These are phyloP conservation scores for Bellardia pandia DNA, from an alignment of 2,888 invertebrate species.

Conservation along the genomic window DNA sequence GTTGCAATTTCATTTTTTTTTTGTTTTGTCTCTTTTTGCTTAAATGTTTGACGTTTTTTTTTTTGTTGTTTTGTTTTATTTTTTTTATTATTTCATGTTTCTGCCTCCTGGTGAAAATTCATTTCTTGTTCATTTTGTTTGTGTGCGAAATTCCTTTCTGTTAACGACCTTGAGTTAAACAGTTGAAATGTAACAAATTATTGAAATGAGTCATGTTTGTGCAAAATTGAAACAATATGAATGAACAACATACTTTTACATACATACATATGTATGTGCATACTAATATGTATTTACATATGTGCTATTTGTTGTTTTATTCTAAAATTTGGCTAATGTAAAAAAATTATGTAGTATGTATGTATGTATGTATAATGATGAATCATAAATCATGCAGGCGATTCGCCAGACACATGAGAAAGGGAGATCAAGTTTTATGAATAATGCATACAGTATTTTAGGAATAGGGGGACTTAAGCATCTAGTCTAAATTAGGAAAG, in stretches of 20 bases:
- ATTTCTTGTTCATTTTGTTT: slow-evolving; percentile 60
- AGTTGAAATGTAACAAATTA: slow-evolving; percentile 63
- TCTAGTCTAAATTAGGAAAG: no score
- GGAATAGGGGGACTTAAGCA: no score
- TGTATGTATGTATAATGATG: slow-evolving; percentile 4
- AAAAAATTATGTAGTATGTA: no score
- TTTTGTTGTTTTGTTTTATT: slow-evolving; percentile 11
- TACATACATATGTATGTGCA: neutral
- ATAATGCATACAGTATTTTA: no score
- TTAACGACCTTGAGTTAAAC: slow-evolving; percentile 74
- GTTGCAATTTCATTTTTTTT: slow-evolving; percentile 50
- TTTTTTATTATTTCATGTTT: slow-evolving; percentile 16
- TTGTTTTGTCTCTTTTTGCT: slow-evolving; percentile 11
- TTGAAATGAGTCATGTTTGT: slow-evolving; percentile 60
- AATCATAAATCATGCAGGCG: slow-evolving; percentile 24
- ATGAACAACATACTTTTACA: neutral
- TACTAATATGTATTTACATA: neutral
- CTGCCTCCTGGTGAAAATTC: slow-evolving; percentile 61
- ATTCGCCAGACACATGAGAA: neutral
- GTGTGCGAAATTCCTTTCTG: slow-evolving; percentile 58
- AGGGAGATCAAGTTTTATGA: neutral
- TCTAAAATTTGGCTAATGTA: slow-evolving; percentile 21
- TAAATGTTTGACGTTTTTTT: slow-evolving; percentile 55
- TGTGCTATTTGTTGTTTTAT: neutral
- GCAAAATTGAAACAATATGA: neutral